A percentile compares a stretch with the other conserved stretches of the same genome.
Evolutionary conservation across 2,888 invertebrate species (phyloP).

Genomic region (Trichogramma evanescens): DNA sequence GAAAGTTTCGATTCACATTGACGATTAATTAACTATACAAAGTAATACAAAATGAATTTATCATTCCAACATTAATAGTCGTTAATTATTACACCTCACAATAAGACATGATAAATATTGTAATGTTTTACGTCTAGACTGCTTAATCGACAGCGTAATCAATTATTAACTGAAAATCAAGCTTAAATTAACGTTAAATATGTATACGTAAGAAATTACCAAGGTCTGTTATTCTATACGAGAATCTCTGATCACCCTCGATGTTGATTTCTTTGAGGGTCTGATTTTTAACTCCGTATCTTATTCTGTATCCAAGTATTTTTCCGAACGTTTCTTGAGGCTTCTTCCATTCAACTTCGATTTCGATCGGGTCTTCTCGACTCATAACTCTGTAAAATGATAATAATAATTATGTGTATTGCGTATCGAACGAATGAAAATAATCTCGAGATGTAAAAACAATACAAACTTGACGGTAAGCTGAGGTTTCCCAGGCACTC

Average conservation of each 20-base stretch:
- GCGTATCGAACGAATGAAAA: neutral
- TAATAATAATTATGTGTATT: neutral
- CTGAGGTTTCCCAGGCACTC: conserved; percentile 79
- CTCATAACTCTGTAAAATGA: conserved; percentile 65
- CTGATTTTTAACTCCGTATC: conserved; percentile 82
- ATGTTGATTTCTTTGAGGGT: conserved; percentile 66
- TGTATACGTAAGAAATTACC: conserved; percentile 35
- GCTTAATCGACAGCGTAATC: neutral
- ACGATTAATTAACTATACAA: too few relatives aligned
- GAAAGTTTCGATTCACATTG: too few relatives aligned
- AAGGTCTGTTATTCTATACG: conserved; percentile 68
- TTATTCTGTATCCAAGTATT: conserved; percentile 76
- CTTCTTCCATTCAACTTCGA: conserved; percentile 87
- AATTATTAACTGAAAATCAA: neutral
- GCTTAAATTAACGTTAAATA: neutral
- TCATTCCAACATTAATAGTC: too few relatives aligned
- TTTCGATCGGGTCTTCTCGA: conserved; percentile 78
- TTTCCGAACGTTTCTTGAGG: conserved; percentile 87
- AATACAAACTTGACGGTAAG: conserved; percentile 67
- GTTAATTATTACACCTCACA: too few relatives aligned
- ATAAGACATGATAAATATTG: neutral
- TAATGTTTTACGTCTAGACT: neutral
- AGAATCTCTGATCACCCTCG: conserved; percentile 56
- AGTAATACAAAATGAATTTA: too few relatives aligned
- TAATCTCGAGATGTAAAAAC: neutral